Conservation (phyloP, 2,113 vertebrate genomes). For the Phocoena phocoena region DNA sequence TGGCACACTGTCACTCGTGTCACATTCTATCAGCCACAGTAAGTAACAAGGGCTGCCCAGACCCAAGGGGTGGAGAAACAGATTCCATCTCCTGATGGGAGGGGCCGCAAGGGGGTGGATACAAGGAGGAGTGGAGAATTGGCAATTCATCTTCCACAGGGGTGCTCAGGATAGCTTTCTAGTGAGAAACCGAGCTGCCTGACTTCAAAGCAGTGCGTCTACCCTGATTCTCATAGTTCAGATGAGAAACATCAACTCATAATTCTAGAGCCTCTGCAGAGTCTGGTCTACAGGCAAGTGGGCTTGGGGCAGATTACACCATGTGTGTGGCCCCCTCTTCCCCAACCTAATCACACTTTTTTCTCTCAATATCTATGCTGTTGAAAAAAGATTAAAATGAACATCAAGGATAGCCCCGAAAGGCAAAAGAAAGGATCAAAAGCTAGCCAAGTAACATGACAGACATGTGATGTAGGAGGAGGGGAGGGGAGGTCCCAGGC, state of each 20-base stretch:
- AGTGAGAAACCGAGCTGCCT: neutral
- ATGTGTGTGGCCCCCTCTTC: fast-evolving
- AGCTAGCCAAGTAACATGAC: neutral
- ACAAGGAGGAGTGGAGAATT: neutral
- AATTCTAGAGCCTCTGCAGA: neutral
- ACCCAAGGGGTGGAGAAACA: neutral
- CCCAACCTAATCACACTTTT: neutral
- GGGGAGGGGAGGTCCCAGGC: neutral
- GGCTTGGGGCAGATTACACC: neutral
- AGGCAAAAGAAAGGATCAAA: neutral
- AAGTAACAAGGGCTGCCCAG: neutral
- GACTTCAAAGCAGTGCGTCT: neutral
- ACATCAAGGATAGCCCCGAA: neutral
- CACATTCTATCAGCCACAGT: neutral
- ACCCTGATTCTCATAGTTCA: neutral
- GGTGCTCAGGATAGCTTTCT: neutral
- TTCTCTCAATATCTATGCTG: neutral
- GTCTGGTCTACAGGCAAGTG: neutral
- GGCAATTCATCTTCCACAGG: neutral
- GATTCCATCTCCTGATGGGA: neutral
- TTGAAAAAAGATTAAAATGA: slow-evolving; percentile 6
- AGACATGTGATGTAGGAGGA: neutral
- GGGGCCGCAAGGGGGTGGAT: neutral
- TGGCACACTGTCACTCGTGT: neutral
- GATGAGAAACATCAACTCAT: neutral